These are phyloP conservation scores for Chironomus riparius DNA, from an alignment of 2,888 invertebrate genomes.

Conservation along the genomic window DNA sequence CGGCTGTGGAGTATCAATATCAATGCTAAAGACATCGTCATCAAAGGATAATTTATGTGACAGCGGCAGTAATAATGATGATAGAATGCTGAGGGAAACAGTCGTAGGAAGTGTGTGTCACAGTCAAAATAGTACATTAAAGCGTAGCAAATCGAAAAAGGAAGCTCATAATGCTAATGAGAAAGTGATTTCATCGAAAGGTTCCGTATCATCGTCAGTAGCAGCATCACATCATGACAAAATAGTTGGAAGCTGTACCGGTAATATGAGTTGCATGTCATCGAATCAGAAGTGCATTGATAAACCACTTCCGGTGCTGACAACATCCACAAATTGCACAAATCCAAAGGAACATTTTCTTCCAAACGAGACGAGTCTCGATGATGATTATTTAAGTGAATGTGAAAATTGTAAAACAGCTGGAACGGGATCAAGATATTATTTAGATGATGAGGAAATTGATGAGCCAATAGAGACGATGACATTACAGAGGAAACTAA, in stretches of 20 bases:
- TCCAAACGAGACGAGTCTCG: constrained; percentile 43
- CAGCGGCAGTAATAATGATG: background rate
- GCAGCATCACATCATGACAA: background rate
- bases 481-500: constrained; percentile 51
- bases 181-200: constrained; percentile 24
- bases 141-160: constrained; percentile 16
- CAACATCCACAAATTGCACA: constrained; percentile 42
- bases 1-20: background rate
- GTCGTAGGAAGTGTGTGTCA: background rate
- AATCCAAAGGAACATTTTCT: constrained; percentile 43
- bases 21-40: constrained; percentile 5
- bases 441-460: constrained; percentile 49
- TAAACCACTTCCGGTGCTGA: constrained; percentile 41
- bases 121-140: constrained; percentile 23
- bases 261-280: background rate
- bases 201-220: background rate
- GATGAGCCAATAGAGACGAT: constrained; percentile 52
- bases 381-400: constrained; percentile 70
- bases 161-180: constrained; percentile 16
- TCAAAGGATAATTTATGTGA: constrained; percentile 13
- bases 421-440: constrained; percentile 54
- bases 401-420: constrained; percentile 79
- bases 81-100: background rate
- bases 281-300: constrained; percentile 25
- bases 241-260: background rate